Base-by-base conservation (phyloP, 2,113 vertebrate genomes). In the Hystrix brachyura region DNA sequence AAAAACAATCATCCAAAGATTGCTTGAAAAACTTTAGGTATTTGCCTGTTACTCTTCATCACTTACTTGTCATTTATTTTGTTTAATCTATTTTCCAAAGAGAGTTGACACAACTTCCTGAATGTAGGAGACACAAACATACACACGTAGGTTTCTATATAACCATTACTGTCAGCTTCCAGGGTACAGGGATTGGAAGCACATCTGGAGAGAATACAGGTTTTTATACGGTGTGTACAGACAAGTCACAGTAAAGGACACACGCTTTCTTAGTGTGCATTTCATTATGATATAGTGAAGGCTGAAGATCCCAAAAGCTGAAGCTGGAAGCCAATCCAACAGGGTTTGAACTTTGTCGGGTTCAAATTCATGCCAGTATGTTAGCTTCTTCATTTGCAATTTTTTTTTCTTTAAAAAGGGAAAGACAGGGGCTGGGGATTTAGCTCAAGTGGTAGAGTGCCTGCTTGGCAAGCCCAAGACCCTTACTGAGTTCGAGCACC, bases 371-470 rank as follows among this genome's bases (percentile, higher is more conserved):
- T 34, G 48, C 27, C 60, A 88, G n/a, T 53, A 76, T 48, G 27
- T 74, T 65, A 92, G 13, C 38, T 71, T 90, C 46, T 87, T 14
- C 9, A 43, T 15, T 91, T 53, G 59, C 69, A 59, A 25, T 34
- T 81, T 91, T 86, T 9, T 86, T 48, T 46, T 80, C 32, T 83
- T 93, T 92, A 57, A 27, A 79, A 57, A 76, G 90, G 32, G 82
- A 92, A 74, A 38, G 90, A 48, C 38, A 38, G 38, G 38, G 38
- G 38, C 38, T 38, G 38, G 38, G 38, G 38, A 38, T 38, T 38
- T 38, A 38, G 38, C 38, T 38, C 38, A 38, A 38, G 38, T 38
- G 38, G 38, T 38, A 38, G 38, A 38, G 38, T 38, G 38, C 38
- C 38, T 38, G 38, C 38, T 38, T 38, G 38, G 38, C 38, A 38